phyloP scores from a whole-genome alignment of 92 coral and sea anemone species.

The Actinostola sp. region DNA sequence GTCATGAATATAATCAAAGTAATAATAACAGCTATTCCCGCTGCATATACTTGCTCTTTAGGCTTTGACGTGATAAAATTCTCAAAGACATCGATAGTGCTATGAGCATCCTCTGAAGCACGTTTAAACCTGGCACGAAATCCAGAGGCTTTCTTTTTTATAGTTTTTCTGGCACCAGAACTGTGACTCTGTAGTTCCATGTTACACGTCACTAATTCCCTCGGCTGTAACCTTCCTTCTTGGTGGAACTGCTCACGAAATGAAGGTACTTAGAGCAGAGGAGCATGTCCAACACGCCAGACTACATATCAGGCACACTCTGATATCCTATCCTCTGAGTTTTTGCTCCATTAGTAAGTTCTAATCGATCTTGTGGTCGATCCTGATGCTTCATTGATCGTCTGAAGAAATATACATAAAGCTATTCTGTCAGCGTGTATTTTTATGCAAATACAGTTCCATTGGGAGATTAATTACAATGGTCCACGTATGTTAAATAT shows the following conservation, averaged over 20 bases:
- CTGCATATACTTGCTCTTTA: slow-evolving; percentile 71
- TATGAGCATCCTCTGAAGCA: slow-evolving; percentile 71
- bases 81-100: slow-evolving; percentile 83
- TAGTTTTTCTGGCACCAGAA: slow-evolving; percentile 5
- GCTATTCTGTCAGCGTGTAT: not conserved
- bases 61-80: slow-evolving; percentile 75
- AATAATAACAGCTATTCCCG: slow-evolving; percentile 66
- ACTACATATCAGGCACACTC: not conserved
- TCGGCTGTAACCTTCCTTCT: not conserved
- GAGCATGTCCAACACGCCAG: not conserved
- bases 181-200: slow-evolving; percentile 16
- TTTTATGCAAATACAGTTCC: slow-evolving; percentile 6
- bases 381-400: not conserved
- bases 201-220: not conserved
- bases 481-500: not conserved
- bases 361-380: slow-evolving; percentile 12
- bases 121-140: slow-evolving; percentile 17
- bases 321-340: not conserved
- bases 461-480: slow-evolving; percentile 6
- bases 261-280: not conserved
- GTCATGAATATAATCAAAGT: slow-evolving; percentile 76
- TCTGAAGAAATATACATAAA: slow-evolving; percentile 5
- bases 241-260: not conserved
- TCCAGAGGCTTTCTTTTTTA: slow-evolving; percentile 16
- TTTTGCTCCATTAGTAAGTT: not conserved